phyloP scores from a whole-genome alignment of 1,140 invertebrate species.

The Anthonomus grandis region DNA sequence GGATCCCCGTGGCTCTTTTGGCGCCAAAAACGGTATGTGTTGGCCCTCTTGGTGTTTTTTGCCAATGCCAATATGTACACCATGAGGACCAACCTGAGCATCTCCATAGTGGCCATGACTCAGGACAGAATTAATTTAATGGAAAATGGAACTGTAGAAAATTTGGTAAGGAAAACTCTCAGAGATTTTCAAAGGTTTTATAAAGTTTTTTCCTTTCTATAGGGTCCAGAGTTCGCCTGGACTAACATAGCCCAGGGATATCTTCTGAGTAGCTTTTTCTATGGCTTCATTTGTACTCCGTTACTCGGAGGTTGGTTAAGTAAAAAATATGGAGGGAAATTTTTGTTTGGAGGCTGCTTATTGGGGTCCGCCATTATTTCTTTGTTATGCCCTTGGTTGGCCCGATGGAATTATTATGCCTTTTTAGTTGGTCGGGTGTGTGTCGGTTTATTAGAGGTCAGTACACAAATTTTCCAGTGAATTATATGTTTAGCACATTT shows the following conservation, averaged over 20 bases:
- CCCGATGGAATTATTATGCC: slow-evolving; percentile 65
- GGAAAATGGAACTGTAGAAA: slow-evolving; percentile 46
- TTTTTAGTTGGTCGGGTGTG: slow-evolving; percentile 74
- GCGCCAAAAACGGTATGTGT: slow-evolving; percentile 65
- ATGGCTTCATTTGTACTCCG: slow-evolving; percentile 74
- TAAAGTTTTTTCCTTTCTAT: slow-evolving; percentile 3
- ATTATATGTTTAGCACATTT: not conserved
- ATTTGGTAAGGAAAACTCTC: slow-evolving; percentile 38
- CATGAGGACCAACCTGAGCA: slow-evolving; percentile 81
- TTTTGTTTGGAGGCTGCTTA: slow-evolving; percentile 76
- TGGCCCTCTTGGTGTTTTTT: slow-evolving; percentile 76
- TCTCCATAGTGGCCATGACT: slow-evolving; percentile 88
- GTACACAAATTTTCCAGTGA: not conserved
- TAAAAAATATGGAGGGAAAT: slow-evolving; percentile 57
- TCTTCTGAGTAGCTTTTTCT: slow-evolving; percentile 85
- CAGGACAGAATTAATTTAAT: slow-evolving; percentile 57
- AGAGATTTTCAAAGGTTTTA: too few relatives aligned
- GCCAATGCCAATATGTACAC: slow-evolving; percentile 88
- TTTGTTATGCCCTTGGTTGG: slow-evolving; percentile 75
- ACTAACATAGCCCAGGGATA: slow-evolving; percentile 72
- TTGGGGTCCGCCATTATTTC: slow-evolving; percentile 77
- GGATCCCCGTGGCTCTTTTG: slow-evolving; percentile 59
- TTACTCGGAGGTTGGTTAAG: slow-evolving; percentile 58
- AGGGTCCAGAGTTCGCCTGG: slow-evolving; percentile 72
- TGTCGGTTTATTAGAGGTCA: slow-evolving; percentile 86